Evolutionary conservation across 2,113 vertebrate species (phyloP).

Genomic region (Accipiter virgatus): DNA sequence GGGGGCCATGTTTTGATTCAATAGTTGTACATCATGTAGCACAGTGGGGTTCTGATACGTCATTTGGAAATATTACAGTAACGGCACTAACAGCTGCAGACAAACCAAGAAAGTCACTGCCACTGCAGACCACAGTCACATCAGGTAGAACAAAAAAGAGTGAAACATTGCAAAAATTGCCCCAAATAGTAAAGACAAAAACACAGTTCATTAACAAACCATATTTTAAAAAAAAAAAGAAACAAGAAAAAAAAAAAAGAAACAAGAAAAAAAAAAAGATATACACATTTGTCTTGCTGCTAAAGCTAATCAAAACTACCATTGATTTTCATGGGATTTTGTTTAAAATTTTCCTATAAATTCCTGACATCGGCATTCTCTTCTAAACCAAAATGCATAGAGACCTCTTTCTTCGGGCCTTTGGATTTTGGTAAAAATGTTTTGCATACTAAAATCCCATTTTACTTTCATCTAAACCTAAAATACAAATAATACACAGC

Average conservation of each 20-base stretch:
- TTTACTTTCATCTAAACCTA: background rate
- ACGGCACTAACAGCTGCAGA: background rate
- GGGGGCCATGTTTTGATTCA: background rate
- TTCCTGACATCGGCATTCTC: background rate
- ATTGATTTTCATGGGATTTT: background rate
- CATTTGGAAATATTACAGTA: background rate
- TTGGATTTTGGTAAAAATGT: background rate
- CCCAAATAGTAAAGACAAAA: rapidly evolving
- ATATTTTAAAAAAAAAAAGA: background rate
- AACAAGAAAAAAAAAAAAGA: background rate
- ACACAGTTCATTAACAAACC: background rate
- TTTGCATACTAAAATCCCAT: background rate
- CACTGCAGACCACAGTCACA: background rate
- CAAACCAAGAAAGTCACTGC: background rate
- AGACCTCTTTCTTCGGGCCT: background rate
- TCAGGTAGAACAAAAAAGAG: background rate
- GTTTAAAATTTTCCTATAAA: background rate
- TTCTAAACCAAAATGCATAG: background rate
- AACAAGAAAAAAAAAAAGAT: too few species aligned
- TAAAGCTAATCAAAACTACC: background rate
- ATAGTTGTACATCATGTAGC: background rate
- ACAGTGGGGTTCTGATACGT: background rate
- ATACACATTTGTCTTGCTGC: background rate
- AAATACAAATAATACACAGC: background rate
- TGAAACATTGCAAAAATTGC: background rate